Conservation (phyloP, 1,140 invertebrate genomes). For the Mylabris phalerata region DNA sequence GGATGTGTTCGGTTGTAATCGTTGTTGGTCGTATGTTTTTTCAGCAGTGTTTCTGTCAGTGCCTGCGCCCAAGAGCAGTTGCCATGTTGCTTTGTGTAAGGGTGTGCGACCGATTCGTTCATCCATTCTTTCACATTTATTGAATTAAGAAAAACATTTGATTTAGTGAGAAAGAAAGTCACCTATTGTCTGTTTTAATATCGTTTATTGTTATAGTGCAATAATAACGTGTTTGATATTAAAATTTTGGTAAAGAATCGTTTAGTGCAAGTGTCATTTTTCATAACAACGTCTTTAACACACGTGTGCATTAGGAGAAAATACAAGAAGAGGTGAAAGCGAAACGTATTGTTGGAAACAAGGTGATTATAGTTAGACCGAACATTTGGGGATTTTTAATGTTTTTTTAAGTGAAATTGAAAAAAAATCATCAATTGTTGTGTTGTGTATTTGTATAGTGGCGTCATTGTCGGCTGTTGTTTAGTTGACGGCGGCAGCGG, state of each 20-base stretch:
- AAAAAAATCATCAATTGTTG: too few relatives aligned
- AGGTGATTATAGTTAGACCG: too few relatives aligned
- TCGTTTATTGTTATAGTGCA: neutral
- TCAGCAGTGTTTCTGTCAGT: conserved; percentile 4
- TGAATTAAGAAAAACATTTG: neutral
- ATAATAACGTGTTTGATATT: neutral
- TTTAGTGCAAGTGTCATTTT: neutral
- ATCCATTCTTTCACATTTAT: neutral
- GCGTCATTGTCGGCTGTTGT: too few relatives aligned
- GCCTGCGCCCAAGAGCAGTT: conserved; percentile 35
- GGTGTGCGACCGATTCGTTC: conserved; percentile 17
- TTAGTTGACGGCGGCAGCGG: neutral
- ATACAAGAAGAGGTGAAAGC: too few relatives aligned
- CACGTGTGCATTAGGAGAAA: too few relatives aligned
- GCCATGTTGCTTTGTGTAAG: conserved; percentile 32
- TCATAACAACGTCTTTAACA: neutral
- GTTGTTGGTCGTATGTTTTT: neutral
- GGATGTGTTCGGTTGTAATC: neutral
- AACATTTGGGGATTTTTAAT: too few relatives aligned
- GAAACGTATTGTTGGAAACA: too few relatives aligned
- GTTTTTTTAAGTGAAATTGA: too few relatives aligned
- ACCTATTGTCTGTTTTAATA: neutral
- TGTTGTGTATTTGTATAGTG: too few relatives aligned
- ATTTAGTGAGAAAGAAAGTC: neutral
- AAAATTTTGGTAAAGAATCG: neutral